Evolutionary conservation across 2,797 vertebrate genomes (phyloP).

Genomic region (Borostomias antarcticus): DNA sequence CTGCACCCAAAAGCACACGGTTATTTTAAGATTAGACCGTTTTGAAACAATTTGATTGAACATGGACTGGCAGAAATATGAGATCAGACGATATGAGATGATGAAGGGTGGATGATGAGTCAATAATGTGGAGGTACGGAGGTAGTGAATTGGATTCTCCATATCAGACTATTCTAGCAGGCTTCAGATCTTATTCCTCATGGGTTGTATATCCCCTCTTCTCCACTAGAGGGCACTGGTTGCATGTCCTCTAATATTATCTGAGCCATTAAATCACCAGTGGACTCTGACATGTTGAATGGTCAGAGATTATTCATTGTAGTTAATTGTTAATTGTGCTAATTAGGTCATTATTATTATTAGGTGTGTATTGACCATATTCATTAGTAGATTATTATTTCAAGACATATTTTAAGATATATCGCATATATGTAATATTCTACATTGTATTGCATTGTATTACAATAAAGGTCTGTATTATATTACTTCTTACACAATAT

Average conservation of each 20-base stretch:
- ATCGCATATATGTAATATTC: too few species aligned
- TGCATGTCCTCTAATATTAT: slow-evolving; percentile 15
- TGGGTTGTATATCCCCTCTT: not conserved
- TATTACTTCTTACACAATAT: too few species aligned
- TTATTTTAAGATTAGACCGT: not conserved
- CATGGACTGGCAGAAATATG: too few species aligned
- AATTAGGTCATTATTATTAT: not conserved
- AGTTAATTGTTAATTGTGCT: not conserved
- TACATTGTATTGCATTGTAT: too few species aligned
- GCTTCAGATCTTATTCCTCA: not conserved
- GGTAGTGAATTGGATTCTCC: too few species aligned
- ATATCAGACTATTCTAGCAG: too few species aligned
- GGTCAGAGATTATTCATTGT: not conserved
- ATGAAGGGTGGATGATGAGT: too few species aligned
- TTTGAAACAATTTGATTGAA: not conserved
- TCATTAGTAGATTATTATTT: too few species aligned
- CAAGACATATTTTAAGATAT: too few species aligned
- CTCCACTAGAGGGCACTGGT: slow-evolving; percentile 39
- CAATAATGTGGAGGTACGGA: too few species aligned
- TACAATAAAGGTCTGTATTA: too few species aligned
- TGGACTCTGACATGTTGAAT: not conserved
- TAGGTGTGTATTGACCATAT: not conserved
- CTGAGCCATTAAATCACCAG: slow-evolving; percentile 4
- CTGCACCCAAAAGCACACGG: not conserved
- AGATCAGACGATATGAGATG: too few species aligned